Evolutionary conservation across 2,888 invertebrate genomes (phyloP).

Genomic region (Patella depressa): DNA sequence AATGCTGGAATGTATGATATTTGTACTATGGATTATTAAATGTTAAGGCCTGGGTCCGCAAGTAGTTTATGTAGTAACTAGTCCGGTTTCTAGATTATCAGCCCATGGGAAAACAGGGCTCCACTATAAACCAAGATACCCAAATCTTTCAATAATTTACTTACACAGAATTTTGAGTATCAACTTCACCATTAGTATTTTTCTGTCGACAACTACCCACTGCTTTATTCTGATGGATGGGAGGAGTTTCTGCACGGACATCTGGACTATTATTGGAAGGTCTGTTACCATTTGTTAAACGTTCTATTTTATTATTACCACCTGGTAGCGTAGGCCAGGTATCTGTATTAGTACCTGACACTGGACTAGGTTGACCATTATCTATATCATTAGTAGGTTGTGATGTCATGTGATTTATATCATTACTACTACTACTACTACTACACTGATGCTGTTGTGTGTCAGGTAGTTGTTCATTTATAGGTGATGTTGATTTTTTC

Average conservation of each 20-base stretch:
- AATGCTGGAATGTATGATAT: too few relatives aligned
- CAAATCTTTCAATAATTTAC: constrained; percentile 11
- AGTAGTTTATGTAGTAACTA: too few relatives aligned
- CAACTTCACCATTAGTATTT: constrained; percentile 27
- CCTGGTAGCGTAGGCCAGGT: constrained; percentile 60
- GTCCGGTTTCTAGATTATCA: too few relatives aligned
- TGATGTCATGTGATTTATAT: constrained; percentile 21
- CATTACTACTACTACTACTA: constrained; percentile 26
- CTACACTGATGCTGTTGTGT: constrained; percentile 12
- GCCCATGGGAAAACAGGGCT: too few relatives aligned
- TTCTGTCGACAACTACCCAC: constrained; percentile 31
- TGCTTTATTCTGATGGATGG: constrained; percentile 29
- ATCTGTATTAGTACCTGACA: constrained; percentile 50
- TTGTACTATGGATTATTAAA: too few relatives aligned
- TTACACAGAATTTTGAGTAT: constrained; percentile 34
- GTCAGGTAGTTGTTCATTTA: constrained; percentile 27
- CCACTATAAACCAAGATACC: too few relatives aligned
- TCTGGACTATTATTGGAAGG: constrained; percentile 25
- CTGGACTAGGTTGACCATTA: constrained; percentile 30
- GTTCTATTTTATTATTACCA: constrained; percentile 35
- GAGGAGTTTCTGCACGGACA: not conserved
- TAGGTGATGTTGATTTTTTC: constrained; percentile 53
- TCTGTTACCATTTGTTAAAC: constrained; percentile 44
- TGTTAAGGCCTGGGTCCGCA: too few relatives aligned
- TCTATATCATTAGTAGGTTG: constrained; percentile 19